Evolutionary conservation across 2,888 invertebrate genomes (phyloP), one percentile per base, ranked within the genome.

Genomic region (Nezara viridula): DNA sequence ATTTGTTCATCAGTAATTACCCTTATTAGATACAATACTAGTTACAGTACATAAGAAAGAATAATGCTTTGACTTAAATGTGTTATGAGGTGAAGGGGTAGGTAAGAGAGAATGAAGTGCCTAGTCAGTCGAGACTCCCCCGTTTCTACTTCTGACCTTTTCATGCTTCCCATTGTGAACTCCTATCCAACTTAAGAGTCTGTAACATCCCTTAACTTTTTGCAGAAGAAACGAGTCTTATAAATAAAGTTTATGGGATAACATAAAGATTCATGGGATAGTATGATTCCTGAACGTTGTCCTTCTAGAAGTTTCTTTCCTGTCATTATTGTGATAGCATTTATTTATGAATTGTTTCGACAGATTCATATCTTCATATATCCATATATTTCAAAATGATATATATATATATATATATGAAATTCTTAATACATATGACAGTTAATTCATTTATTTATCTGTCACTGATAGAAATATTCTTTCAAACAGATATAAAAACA

Each of bases 111-210:
- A 55, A 24, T 55, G 24, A 55, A n/a, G 6, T 14, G 14, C 14
- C 50, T 14, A 16, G 12, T 50, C 12, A 50, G 50, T 7, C 21
- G 5, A 1, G 4, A 9, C 50, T 55, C 55, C 55, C n/a, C 55
- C 55, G 55, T 55, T 55, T 7, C 55, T n/a, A 55, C 55, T 55
- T n/a, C n/a, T 55, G 55, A 55, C 55, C 55, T 55, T 55, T 55
- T 55, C 55, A 55, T 55, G n/a, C 55, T 55, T n/a, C 2, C 55
- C 9, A 55, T 55, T 55, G n/a, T 55, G 55, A 55, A 55, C 55
- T 55, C 55, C 55, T n/a, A 10, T n/a, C 3, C 55, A 55, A 55
- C 55, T 55, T 55, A 5, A 4, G 55, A 55, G 55, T n/a, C n/a
- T 55, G 10, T 9, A 10, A n/a, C n/a, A n/a, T n/a, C n/a, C n/a